Base-by-base conservation (phyloP, 2,797 vertebrate genomes). In the Phaenicophaeus curvirostris region DNA sequence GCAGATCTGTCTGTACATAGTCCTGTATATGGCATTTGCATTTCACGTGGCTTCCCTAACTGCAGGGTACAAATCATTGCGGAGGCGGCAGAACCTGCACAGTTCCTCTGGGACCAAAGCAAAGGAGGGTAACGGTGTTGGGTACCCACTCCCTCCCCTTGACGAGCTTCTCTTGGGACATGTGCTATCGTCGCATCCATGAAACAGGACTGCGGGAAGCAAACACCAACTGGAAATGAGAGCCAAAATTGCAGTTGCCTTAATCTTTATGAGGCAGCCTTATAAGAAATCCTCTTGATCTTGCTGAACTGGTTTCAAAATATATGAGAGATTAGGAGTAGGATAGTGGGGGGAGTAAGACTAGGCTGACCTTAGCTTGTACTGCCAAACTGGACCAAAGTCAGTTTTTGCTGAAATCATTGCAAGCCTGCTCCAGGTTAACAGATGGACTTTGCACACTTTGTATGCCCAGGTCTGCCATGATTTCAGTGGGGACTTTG, bases 251-350 rank as follows among this genome's bases (percentile, higher is more conserved):
- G 89, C 74, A 89, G 93, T 96, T 96, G 94, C 94, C 96, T 96
- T 97, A 91, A 85, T 91, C 90, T 88, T 81, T 83, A 59, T 90
- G 90, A 96, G 95, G 96, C 96, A 97, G 90, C 91, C 94, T 90
- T 91, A 28, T 8, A 44, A 74, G 59, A 93, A 88, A 92, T 85
- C 67, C 73, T 94, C 80, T 89, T 76, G 67, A 90, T 76, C 71
- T 93, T 95, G 76, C 78, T 73, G 82, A 85, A 90, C 75, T 87
- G 66, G 80, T 57, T 76, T 39, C 50, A 91, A 94, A 94, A 67
- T 37, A 51, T 93, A 87, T 5, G 18, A 87, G 86, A 87, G 35
- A 73, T 92, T 94, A 87, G 89, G 82, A 95, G 94, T 77, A 73
- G 89, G 66, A 24, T 48, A 48, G 71, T 13, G 35, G 8, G 55